Conservation (phyloP, 1,140 invertebrate species). For the Notospermus geniculatus region DNA sequence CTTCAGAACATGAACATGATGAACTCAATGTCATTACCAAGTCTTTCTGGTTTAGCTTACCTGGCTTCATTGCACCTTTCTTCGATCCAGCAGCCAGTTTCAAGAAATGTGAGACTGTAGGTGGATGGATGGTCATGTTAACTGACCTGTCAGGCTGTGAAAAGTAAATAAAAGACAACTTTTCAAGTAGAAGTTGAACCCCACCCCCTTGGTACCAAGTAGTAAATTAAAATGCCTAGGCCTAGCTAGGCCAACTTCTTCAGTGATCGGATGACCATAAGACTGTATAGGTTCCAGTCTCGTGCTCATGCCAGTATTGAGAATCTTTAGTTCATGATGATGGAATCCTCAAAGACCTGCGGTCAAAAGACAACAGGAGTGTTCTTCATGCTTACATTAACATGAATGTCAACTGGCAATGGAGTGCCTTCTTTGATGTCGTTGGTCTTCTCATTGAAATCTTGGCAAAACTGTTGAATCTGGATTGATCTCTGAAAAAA, state of each 20-base stretch:
- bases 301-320: too few species aligned
- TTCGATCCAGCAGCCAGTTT: conserved; percentile 92
- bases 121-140: conserved; percentile 77
- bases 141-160: conserved; percentile 80
- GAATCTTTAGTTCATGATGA: too few species aligned
- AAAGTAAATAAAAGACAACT: conserved; percentile 12
- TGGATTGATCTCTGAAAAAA: conserved; percentile 83
- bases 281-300: too few species aligned
- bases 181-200: neutral
- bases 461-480: conserved; percentile 94
- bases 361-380: too few species aligned
- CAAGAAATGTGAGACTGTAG: conserved; percentile 82
- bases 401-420: conserved; percentile 73
- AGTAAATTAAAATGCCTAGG: neutral
- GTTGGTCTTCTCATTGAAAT: conserved; percentile 93
- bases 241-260: neutral
- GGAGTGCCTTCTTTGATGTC: conserved; percentile 91
- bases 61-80: conserved; percentile 74
- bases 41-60: conserved; percentile 59
- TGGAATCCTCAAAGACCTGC: too few species aligned
- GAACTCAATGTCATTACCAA: too few species aligned
- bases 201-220: neutral
- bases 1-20: too few species aligned
- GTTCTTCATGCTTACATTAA: conserved; percentile 73
- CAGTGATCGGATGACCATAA: conserved; percentile 6